A percentile compares a stretch with the other conserved stretches of the same genome.
phyloP scores from a whole-genome alignment of 2,797 vertebrate genomes.

The Mormyrus hasselquistii region DNA sequence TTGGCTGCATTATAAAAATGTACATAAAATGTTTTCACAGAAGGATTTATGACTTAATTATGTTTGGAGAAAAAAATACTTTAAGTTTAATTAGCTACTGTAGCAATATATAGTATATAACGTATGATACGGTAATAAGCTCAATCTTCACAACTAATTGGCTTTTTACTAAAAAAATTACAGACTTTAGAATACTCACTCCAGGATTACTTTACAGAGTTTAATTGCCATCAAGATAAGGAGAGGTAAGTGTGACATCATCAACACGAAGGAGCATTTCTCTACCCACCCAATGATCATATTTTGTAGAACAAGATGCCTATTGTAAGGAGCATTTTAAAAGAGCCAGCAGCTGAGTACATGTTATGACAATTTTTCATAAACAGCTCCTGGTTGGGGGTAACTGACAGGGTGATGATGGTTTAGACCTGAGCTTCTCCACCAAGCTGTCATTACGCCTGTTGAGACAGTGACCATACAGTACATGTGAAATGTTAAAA shows the following conservation, averaged over 20 bases:
- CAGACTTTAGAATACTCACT: background rate
- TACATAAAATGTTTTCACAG: constrained; percentile 1
- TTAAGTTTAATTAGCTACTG: background rate
- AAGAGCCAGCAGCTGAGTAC: background rate
- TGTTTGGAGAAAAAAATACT: background rate
- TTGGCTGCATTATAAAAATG: constrained; percentile 3
- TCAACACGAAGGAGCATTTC: background rate
- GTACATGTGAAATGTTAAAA: background rate
- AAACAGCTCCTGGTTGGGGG: background rate
- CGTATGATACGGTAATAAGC: background rate
- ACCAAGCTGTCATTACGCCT: background rate
- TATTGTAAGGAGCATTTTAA: background rate
- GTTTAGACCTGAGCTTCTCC: background rate
- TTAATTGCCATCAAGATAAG: background rate
- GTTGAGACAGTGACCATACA: background rate
- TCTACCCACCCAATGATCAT: background rate
- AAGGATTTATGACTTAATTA: constrained; percentile 1
- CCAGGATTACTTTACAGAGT: background rate
- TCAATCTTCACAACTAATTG: background rate
- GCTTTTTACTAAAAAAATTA: background rate
- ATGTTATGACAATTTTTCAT: background rate
- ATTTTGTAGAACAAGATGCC: background rate
- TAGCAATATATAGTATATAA: background rate
- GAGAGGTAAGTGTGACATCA: background rate
- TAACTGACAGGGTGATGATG: constrained; percentile 6